Evolutionary conservation across 2,797 vertebrate genomes (phyloP), one percentile per base, ranked within the genome.

Genomic region (Lagodon rhomboides): DNA sequence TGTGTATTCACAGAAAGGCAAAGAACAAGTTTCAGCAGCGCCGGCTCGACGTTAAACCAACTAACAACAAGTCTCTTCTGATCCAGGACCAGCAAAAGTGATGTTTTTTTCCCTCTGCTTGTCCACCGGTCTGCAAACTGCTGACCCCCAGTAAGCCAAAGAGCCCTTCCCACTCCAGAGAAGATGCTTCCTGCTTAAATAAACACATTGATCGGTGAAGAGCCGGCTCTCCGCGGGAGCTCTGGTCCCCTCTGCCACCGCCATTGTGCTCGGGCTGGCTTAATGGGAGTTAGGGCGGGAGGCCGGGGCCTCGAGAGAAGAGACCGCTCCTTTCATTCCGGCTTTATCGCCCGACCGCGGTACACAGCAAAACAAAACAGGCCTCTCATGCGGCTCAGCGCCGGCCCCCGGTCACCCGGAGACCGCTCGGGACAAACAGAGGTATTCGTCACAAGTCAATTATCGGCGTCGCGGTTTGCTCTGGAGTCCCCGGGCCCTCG

Each of bases 371-470:
- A 91, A 92, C 92, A 93, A 93, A 94, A 93, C 86, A 84, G 85
- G 53, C 85, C 89, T 90, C 90, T 90, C 87, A 89, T 80, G 85
- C 77, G 78, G 80, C 88, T 83, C 82, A 79, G 80, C 47, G 75
- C 73, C 85, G 61, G 82, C 82, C 80, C 87, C 55, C 78, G 46
- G 91, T 94, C 90, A 84, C 94, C 91, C 77, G 80, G 94, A 89
- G 90, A 95, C 93, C 23, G 75, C 64, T 73, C 62, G 3, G 85
- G 76, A 95, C 95, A 95, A 95, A 94, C 87, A 69, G 85, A 93
- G 90, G 92, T 86, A 95, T 95, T 93, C 82, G 83, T 83, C 87
- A 89, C 91, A 87, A 95, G 94, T 95, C 93, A 95, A 94, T 95
- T 94, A 93, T 92, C 89, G 64, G 84, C 89, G 61, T 83, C 73